Base-by-base conservation (phyloP, 2,888 invertebrate genomes). In the Dicyrtoma fusca region DNA sequence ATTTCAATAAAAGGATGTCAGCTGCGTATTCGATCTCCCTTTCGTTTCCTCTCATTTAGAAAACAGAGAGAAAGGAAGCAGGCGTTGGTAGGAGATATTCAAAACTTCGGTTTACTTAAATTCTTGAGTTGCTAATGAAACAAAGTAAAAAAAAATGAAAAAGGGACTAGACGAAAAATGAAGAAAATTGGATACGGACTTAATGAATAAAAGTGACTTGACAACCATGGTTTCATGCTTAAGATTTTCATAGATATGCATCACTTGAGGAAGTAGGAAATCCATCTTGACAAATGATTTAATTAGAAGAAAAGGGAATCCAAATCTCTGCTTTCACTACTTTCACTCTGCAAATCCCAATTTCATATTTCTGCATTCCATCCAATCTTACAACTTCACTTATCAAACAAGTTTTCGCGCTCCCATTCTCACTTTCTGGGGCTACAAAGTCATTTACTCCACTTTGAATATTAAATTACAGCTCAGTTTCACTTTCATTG, bases 231-330 rank as follows among this genome's bases (percentile, higher is more conserved):
- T 34, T 34, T 34, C 8, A 3, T 8, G 34, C 34, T 34, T 5
- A 34, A 34, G 34, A 34, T 34, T 8, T 17, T 17, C 4, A n/a
- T 25, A 4, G 59, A 23, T 14, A 23, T 21, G 13, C 10, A n/a
- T 25, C 42, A n/a, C 4, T 25, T 21, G 45, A 45, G 72, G 47
- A 72, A 57, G 66, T 44, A 64, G 72, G 72, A 71, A 74, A 76
- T 76, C 72, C 73, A 71, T 72, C 71, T 73, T 76, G 76, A 76
- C 76, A 76, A 76, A 76, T 74, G 76, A 76, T 76, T 76, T 76
- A 76, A 76, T 76, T 76, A 76, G 74, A 76, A 66, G 66, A 74
- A 74, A 73, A 72, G 17, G 42, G 21, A 66, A 65, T 21, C 34
- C 19, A 44, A 44, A 17, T 23, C 11, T 63, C 21, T 19, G 5